Evolutionary conservation across 2,797 vertebrate genomes (phyloP).

Genomic region (Aeoliscus strigatus): DNA sequence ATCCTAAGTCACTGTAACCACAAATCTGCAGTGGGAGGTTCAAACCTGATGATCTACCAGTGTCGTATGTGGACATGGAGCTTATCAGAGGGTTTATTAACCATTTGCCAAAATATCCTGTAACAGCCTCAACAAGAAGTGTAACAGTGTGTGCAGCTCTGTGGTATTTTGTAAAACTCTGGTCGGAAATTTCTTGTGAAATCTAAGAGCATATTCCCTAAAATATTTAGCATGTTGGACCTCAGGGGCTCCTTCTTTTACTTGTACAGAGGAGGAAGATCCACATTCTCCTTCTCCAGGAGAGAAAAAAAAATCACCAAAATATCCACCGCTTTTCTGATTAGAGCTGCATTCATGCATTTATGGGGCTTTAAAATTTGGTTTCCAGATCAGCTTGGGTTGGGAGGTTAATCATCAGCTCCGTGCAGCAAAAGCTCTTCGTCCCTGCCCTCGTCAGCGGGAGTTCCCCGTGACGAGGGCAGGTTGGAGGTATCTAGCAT

Average conservation of each 20-base stretch:
- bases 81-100: no score
- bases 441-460: slow-evolving; percentile 30
- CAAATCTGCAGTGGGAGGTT: no score
- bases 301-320: slow-evolving; percentile 11
- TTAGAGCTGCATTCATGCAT: neutral
- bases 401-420: slow-evolving; percentile 26
- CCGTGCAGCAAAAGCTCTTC: slow-evolving; percentile 14
- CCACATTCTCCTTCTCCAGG: slow-evolving; percentile 11
- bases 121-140: no score
- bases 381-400: neutral
- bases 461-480: slow-evolving; percentile 40
- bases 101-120: no score
- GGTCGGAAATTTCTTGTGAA: slow-evolving; percentile 30
- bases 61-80: no score
- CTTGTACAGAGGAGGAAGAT: slow-evolving; percentile 19
- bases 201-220: slow-evolving; percentile 12
- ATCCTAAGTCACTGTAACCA: no score
- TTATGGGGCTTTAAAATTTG: neutral
- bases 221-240: slow-evolving; percentile 32
- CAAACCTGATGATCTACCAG: no score
- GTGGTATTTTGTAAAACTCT: no score
- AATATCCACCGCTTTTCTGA: slow-evolving; percentile 5
- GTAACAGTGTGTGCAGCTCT: no score
- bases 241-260: slow-evolving; percentile 11
- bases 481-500: slow-evolving; percentile 41